These are phyloP conservation scores for Stigmatopora nigra DNA, from an alignment of 2,113 vertebrate species.

Conservation along the genomic window DNA sequence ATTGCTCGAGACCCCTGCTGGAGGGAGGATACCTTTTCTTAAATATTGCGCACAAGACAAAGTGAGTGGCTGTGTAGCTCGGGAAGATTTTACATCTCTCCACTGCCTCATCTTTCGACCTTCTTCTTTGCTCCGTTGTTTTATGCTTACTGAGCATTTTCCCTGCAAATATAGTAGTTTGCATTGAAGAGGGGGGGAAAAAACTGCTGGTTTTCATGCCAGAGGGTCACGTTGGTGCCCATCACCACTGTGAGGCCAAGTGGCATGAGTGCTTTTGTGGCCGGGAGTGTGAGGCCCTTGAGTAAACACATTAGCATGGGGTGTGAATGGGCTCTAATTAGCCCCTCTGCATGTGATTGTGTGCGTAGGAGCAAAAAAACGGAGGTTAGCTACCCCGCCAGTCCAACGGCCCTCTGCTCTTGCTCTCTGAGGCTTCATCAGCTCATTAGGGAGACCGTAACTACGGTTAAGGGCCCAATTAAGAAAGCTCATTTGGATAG, in stretches of 20 bases:
- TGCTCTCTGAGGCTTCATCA: constrained; percentile 57
- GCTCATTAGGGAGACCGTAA: constrained; percentile 67
- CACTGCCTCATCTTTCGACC: constrained; percentile 58
- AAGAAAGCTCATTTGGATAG: constrained; percentile 59
- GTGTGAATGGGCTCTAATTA: constrained; percentile 75
- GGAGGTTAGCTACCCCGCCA: constrained; percentile 57
- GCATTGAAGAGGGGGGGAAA: constrained; percentile 40
- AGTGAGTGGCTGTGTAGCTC: constrained; percentile 39
- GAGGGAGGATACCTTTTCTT: constrained; percentile 64
- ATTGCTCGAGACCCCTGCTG: constrained; percentile 65
- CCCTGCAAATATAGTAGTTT: constrained; percentile 52
- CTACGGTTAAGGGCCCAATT: constrained; percentile 65
- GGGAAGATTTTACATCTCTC: constrained; percentile 64
- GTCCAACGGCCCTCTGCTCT: constrained; percentile 34
- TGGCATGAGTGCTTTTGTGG: constrained; percentile 51
- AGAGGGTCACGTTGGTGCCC: constrained; percentile 29
- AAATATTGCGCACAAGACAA: constrained; percentile 53
- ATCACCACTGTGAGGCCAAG: constrained; percentile 45
- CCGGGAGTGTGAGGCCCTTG: constrained; percentile 57
- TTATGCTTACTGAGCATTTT: constrained; percentile 44
- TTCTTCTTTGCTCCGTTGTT: constrained; percentile 46
- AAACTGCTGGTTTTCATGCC: constrained; percentile 34
- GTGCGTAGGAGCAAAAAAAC: constrained; percentile 34
- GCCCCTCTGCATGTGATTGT: constrained; percentile 42
- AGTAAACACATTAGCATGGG: constrained; percentile 72